A percentile compares a stretch with the other conserved stretches of the same genome.
Conservation (phyloP, 1,140 invertebrate genomes). For the Heliothis virescens region DNA sequence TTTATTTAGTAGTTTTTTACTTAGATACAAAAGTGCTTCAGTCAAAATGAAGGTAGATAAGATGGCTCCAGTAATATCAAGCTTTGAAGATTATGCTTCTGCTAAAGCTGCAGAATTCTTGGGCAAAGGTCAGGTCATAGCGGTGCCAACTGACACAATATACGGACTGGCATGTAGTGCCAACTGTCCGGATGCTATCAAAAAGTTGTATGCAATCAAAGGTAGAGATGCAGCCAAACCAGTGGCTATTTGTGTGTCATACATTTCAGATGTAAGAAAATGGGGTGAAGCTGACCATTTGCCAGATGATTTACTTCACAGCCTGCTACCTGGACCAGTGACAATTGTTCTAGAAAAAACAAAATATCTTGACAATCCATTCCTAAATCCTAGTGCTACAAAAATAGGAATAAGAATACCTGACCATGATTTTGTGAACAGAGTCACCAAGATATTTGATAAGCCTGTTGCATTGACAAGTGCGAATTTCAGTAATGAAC, state of each 20-base stretch:
- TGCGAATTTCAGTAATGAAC: conserved; percentile 94
- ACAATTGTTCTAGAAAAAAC: conserved; percentile 95
- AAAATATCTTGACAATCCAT: conserved; percentile 89
- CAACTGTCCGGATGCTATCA: conserved; percentile 90
- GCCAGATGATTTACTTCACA: conserved; percentile 88
- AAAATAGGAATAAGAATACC: conserved; percentile 97
- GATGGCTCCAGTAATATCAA: conserved; percentile 70
- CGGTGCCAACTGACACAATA: conserved; percentile 97
- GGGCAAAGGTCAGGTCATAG: conserved; percentile 90
- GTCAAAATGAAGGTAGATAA: conserved; percentile 81
- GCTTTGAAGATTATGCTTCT: conserved; percentile 76
- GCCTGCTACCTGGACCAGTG: conserved; percentile 96
- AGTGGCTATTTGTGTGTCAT: conserved; percentile 95
- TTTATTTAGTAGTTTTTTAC: conserved; percentile 58
- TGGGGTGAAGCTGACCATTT: conserved; percentile 93
- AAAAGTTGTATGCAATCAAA: conserved; percentile 95
- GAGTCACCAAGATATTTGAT: conserved; percentile 88
- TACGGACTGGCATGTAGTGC: conserved; percentile 97
- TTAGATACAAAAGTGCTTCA: conserved; percentile 66
- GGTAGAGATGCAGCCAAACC: conserved; percentile 94
- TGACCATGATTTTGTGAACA: conserved; percentile 91
- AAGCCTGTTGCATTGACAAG: conserved; percentile 97
- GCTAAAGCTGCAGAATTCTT: conserved; percentile 87
- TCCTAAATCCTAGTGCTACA: conserved; percentile 92
- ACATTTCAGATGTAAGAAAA: conserved; percentile 89